Conservation (phyloP, 2,888 invertebrate genomes). For the Drosophila yooni region DNA sequence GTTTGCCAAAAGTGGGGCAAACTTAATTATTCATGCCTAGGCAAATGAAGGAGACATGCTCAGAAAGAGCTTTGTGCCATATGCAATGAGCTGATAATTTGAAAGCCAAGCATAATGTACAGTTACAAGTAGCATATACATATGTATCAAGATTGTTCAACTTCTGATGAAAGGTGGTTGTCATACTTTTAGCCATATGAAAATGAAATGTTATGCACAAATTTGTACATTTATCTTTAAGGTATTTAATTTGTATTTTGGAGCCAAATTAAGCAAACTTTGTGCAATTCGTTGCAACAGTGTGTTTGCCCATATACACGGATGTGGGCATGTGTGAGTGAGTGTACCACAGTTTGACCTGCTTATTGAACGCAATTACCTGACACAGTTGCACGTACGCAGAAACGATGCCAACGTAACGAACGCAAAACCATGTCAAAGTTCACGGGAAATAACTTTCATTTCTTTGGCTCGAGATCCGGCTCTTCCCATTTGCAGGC, state of each 20-base stretch:
- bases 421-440: constrained; percentile 63
- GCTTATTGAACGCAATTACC: constrained; percentile 78
- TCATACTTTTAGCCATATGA: background rate
- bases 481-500: background rate
- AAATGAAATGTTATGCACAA: background rate
- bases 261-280: background rate
- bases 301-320: background rate
- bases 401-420: constrained; percentile 68
- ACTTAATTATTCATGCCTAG: constrained; percentile 58
- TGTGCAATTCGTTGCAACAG: background rate
- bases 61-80: constrained; percentile 10
- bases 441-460: constrained; percentile 61
- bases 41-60: constrained; percentile 37
- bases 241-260: background rate
- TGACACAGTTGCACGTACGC: constrained; percentile 63
- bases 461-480: constrained; percentile 18
- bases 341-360: constrained; percentile 53
- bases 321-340: constrained; percentile 12
- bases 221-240: background rate
- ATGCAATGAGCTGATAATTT: constrained; percentile 39
- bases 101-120: constrained; percentile 32
- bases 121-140: constrained; percentile 65
- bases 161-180: background rate
- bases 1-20: constrained; percentile 7
- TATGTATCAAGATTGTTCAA: constrained; percentile 1